Evolutionary conservation across 2,797 vertebrate genomes (phyloP).

Genomic region (Orestias chungarensis): DNA sequence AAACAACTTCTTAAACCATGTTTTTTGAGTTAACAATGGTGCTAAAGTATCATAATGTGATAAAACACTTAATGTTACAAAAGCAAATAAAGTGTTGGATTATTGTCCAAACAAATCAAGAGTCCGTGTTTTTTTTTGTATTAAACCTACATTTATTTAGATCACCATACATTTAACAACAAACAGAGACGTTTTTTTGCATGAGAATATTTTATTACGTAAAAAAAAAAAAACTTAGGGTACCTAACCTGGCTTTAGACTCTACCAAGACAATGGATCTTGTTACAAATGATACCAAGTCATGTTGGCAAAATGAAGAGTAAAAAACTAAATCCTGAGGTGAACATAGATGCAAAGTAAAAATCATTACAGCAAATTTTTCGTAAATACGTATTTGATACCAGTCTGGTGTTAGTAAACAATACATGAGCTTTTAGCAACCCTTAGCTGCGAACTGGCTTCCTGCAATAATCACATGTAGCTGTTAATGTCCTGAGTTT

Average conservation of each 20-base stretch:
- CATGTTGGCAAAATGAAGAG: neutral
- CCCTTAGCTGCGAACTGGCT: neutral
- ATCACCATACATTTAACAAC: no score
- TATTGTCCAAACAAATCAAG: constrained; percentile 16
- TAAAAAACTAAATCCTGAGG: neutral
- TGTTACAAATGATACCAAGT: neutral
- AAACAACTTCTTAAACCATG: constrained; percentile 2
- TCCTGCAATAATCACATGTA: neutral
- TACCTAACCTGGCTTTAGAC: no score
- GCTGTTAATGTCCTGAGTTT: neutral
- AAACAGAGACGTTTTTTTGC: no score
- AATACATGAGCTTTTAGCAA: neutral
- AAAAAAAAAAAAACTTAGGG: no score
- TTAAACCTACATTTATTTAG: no score
- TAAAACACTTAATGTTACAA: neutral
- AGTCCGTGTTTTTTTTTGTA: no score
- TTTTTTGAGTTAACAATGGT: constrained; percentile 15
- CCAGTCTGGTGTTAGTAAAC: neutral
- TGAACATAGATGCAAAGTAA: neutral
- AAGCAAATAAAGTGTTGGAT: constrained; percentile 1
- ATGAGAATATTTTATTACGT: no score
- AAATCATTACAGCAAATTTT: neutral
- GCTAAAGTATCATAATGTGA: constrained; percentile 16
- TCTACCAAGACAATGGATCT: neutral
- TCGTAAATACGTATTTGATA: neutral